A percentile compares a stretch with the other conserved stretches of the same genome.
Conservation (phyloP, 2,113 vertebrate species). For the Cyrtonyx montezumae region DNA sequence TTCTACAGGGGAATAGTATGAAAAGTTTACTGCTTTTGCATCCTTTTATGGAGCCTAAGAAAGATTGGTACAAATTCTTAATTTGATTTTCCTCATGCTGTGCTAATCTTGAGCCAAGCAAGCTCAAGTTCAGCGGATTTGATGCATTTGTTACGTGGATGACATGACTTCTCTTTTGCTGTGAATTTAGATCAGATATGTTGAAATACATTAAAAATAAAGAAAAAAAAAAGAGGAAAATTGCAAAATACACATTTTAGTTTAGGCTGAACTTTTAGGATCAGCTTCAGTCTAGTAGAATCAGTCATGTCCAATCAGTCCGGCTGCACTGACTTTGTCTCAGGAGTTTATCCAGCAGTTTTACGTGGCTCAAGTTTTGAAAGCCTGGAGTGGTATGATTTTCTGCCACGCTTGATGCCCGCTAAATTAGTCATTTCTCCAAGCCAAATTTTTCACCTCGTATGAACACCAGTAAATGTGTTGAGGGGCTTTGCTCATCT, state of each 20-base stretch:
- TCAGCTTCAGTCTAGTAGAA: neutral
- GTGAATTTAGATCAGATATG: neutral
- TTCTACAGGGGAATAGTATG: neutral
- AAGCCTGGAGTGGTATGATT: neutral
- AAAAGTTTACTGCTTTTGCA: neutral
- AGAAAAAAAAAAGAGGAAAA: neutral
- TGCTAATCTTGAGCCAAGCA: neutral
- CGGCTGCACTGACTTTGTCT: neutral
- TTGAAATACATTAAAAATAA: neutral
- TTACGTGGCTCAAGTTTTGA: neutral
- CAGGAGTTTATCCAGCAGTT: neutral
- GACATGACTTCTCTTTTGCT: neutral
- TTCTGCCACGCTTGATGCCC: neutral
- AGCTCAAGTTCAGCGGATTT: neutral
- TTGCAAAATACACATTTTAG: neutral
- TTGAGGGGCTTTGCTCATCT: neutral
- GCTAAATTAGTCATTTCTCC: neutral
- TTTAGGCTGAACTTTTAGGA: neutral
- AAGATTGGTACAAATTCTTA: neutral
- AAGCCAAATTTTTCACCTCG: neutral
- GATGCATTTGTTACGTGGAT: neutral
- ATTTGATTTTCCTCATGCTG: neutral
- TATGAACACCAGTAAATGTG: neutral
- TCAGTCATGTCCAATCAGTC: too few relatives aligned
- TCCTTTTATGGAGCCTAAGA: neutral